Base-by-base conservation (phyloP, 2,113 vertebrate species). In the Grammomys dolichurus region DNA sequence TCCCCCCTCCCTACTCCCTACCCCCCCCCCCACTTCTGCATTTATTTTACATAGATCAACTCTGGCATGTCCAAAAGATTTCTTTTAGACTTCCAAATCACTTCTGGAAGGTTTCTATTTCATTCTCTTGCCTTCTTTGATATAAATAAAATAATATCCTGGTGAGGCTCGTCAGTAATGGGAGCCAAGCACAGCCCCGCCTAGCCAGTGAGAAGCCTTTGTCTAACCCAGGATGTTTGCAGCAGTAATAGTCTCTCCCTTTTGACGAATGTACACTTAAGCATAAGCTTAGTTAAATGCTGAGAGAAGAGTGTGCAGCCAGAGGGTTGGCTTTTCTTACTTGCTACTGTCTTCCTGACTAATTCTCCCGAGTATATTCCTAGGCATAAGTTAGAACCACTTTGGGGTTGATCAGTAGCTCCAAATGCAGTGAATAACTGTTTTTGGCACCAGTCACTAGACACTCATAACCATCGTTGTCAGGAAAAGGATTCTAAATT, bases 41-140 rank as follows among this genome's bases (percentile, higher is more conserved):
- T 87, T 96, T 91, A 84, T 90, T 95, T 95, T 93, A 60, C 60
- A 63, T 92, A 80, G 93, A 1, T 69, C 91, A 90, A 91, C 63
- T 91, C 69, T 70, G 43, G 43, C 33, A 26, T 89, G 36, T 67
- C n/a, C 65, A 82, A 80, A 65, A 85, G 65, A 46, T 76, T 89
- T 67, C 84, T 77, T 77, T 94, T 70, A 87, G 43, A 48, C n/a
- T 26, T 95, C 85, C 94, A 78, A 76, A 89, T 95, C 51, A 58
- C 40, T 90, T 94, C 54, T n/a, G 65, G 54, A 56, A 58, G 13
- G 20, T 56, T 89, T 63, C 89, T 92, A 17, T 56, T 85, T 90
- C 31, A 22, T 14, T 5, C 87, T 96, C 82, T 89, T 91, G 63
- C n/a, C 19, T 87, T 80, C 76, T 96, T 60, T 95, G 96, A 90